These are phyloP conservation scores for Psilopogon haemacephalus DNA, from an alignment of 2,113 vertebrate species.

Conservation along the genomic window DNA sequence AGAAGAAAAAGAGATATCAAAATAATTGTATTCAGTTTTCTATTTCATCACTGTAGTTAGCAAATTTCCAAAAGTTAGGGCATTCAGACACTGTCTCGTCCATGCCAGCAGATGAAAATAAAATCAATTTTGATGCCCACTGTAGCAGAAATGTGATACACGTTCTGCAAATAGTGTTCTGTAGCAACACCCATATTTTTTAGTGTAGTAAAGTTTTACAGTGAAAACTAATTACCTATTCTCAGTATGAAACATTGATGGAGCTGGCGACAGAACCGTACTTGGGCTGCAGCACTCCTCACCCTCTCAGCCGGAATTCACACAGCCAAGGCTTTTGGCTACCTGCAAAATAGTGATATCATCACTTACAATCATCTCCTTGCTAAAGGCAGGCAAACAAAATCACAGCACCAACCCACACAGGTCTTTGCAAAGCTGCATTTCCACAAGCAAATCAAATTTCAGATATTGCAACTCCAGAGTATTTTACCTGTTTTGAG, in stretches of 20 bases:
- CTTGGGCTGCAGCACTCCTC: slow-evolving; percentile 29
- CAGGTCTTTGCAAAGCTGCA: accelerated
- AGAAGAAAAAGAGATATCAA: not conserved
- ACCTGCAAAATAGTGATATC: slow-evolving; percentile 61
- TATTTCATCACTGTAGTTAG: not conserved
- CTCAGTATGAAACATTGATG: slow-evolving; percentile 29
- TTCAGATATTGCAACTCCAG: not conserved
- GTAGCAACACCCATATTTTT: not conserved
- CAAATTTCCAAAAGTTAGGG: not conserved
- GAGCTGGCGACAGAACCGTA: slow-evolving; percentile 30
- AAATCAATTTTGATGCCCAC: not conserved
- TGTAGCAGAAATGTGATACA: not conserved
- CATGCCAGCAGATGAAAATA: not conserved
- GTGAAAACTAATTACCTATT: slow-evolving; percentile 56
- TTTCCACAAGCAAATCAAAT: not conserved
- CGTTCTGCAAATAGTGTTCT: not conserved
- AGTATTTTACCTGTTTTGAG: not conserved
- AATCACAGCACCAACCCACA: not conserved
- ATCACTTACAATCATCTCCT: slow-evolving; percentile 42
- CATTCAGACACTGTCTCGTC: not conserved
- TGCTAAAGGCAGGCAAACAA: slow-evolving; percentile 28
- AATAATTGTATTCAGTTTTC: not conserved
- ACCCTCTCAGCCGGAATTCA: slow-evolving; percentile 34
- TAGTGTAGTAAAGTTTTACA: slow-evolving; percentile 4
- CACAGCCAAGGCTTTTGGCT: slow-evolving; percentile 54